Percentiles rank a stretch among this genome's conserved stretches.
Conservation (phyloP, 2,888 invertebrate genomes). For the Drosophila borborema region DNA sequence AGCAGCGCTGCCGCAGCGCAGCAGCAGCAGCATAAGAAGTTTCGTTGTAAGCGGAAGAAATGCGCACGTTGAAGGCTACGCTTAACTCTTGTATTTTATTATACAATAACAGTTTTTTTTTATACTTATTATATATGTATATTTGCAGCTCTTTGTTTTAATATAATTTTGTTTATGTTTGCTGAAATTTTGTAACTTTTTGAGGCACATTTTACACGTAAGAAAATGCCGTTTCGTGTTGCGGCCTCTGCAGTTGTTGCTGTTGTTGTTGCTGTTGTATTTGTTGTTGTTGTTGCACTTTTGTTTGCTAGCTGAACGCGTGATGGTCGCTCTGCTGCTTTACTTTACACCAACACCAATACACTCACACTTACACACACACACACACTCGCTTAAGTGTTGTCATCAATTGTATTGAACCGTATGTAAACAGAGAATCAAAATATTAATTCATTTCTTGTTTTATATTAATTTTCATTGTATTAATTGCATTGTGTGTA, state of each 20-base stretch:
- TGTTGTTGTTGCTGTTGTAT: conserved; percentile 16
- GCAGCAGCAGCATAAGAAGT: conserved; percentile 16
- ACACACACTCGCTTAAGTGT: conserved; percentile 25
- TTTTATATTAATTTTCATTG: conserved; percentile 48
- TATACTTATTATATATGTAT: not conserved
- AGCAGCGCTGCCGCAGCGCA: conserved; percentile 8
- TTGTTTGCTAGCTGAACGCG: conserved; percentile 53
- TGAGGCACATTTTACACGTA: conserved; percentile 68
- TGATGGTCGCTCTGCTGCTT: conserved; percentile 48
- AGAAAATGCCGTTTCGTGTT: conserved; percentile 57
- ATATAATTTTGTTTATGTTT: conserved; percentile 64
- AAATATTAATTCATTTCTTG: conserved; percentile 30
- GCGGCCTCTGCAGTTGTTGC: conserved; percentile 38
- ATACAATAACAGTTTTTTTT: conserved; percentile 5
- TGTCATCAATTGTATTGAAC: conserved; percentile 51
- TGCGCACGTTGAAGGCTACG: conserved; percentile 49
- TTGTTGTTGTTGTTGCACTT: conserved; percentile 46
- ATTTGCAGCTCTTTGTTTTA: conserved; percentile 15
- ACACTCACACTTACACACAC: not conserved
- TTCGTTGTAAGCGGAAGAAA: conserved; percentile 62
- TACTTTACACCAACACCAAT: conserved; percentile 26
- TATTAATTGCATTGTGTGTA: conserved; percentile 46
- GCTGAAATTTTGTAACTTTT: conserved; percentile 68
- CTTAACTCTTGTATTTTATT: not conserved
- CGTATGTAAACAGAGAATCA: conserved; percentile 42